Evolutionary conservation across 2,888 invertebrate genomes (phyloP), one percentile per base, ranked within the genome.

Genomic region (Pollenia griseotomentosa): DNA sequence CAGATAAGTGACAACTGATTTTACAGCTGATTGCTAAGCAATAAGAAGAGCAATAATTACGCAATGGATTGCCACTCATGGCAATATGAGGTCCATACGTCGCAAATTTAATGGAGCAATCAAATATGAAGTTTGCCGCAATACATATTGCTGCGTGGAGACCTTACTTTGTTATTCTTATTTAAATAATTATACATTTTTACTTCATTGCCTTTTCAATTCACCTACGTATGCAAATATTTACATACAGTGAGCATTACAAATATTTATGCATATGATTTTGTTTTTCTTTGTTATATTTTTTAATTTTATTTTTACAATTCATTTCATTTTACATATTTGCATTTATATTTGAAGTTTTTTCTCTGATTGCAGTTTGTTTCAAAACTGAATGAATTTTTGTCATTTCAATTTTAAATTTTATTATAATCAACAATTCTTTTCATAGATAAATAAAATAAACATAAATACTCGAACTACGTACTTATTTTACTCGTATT

Each of bases 321-420:
- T 63, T 44, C 44, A 78, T 71, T 78, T 55, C 61, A 75, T 33
- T 33, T 83, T 75, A n/a, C n/a, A n/a, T n/a, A 61, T 79, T 68
- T 79, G 61, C 61, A 79, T 84, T 68, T 59, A 61, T 16, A 75
- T 61, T 23, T 51, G 48, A 23, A 65, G 46, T 53, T 40, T 80
- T 65, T 70, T 80, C 44, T n/a, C 7, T 8, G 1, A 16, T 42
- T 63, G 0, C 61, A 78, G n/a, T 61, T 74, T 73, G 46, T 40
- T 68, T 44, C 73, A 44, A 74, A 74, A 53, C 61, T 71, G 42
- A 48, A 71, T 78, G 48, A 23, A 74, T 74, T 66, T 79, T 73
- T 79, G 84, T 80, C 79, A 84, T 80, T 74, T 84, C 61, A 68
- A 84, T 74, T 74, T 79, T 19, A 73, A 84, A 79, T 53, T 79